Evolutionary conservation across 2,797 vertebrate species (phyloP).

Genomic region (Melanotaenia trifasciata): DNA sequence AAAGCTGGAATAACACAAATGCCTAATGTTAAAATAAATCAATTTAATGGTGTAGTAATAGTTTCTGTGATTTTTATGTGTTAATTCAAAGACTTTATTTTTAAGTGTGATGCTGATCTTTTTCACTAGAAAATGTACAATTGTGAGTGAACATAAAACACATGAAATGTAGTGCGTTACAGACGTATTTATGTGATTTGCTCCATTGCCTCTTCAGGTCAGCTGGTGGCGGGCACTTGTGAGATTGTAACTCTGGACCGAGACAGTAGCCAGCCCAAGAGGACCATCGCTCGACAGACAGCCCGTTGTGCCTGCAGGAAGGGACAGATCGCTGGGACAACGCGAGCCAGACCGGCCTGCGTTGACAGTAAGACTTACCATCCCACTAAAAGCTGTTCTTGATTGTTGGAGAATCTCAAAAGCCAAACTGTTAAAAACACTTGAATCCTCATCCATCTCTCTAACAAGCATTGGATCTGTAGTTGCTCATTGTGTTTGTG

Average conservation of each 20-base stretch:
- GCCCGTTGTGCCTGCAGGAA: slow-evolving; percentile 96
- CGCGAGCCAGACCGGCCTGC: slow-evolving; percentile 92
- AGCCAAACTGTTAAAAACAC: not conserved
- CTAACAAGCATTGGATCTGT: not conserved
- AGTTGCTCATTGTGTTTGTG: not conserved
- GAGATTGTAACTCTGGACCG: slow-evolving; percentile 96
- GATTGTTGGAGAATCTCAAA: slow-evolving; percentile 1
- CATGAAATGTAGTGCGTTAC: not conserved
- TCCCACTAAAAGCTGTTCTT: not conserved
- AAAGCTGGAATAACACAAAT: too few species aligned
- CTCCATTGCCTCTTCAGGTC: slow-evolving; percentile 83
- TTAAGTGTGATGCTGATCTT: too few species aligned
- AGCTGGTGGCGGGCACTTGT: slow-evolving; percentile 92
- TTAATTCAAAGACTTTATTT: too few species aligned
- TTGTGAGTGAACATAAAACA: not conserved
- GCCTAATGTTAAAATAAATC: too few species aligned
- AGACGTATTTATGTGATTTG: not conserved
- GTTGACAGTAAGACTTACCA: slow-evolving; percentile 89
- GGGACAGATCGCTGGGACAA: slow-evolving; percentile 96
- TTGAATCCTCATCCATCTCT: not conserved
- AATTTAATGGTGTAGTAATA: too few species aligned
- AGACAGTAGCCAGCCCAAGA: slow-evolving; percentile 94
- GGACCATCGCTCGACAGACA: slow-evolving; percentile 95
- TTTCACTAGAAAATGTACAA: too few species aligned
- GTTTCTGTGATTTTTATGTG: too few species aligned